Base-by-base conservation (phyloP, 2,888 invertebrate genomes). In the Chydorus sphaericus region DNA sequence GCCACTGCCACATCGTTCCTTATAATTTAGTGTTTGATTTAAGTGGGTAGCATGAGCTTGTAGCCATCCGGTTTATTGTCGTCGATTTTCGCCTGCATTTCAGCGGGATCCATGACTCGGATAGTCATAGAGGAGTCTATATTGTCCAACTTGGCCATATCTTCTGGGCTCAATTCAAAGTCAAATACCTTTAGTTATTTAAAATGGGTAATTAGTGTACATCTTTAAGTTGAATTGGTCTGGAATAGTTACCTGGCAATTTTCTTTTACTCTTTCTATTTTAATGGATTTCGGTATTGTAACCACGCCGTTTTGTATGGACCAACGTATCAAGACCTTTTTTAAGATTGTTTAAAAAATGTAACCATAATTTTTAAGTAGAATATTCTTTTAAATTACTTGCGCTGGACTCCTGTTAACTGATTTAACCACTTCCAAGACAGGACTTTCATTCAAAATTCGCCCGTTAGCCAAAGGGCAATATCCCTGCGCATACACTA, bases 241-340 rank as follows among this genome's bases (percentile, higher is more conserved):
- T 33, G 33, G 11, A 33, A 10, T 10, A 56, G 59, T 57, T 59
- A 67, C 66, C 56, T 65, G 56, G 37, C 63, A 59, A 60, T 70
- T 71, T 58, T 69, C 67, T 54, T 59, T 58, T 26, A 69, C 62
- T 55, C 70, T 60, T 33, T 64, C 59, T 6, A 60, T 58, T 57
- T 66, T 65, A 14, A 66, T 66, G 20, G 69, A 67, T 59, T 70
- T 70, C 5, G 70, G 70, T 57, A 70, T 71, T n/a, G 68, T 66
- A 2, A 68, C 63, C 20, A 68, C 66, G 16, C 63, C 63, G 57
- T 68, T 65, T 60, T 70, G 63, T 14, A 70, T 60, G 26, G 67
- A 68, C 68, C 69, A 70, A 20, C 69, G 64, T n/a, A 70, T 65
- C 39, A 70, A 64, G 30, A 67, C n/a, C n/a, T n/a, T n/a, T n/a